Evolutionary conservation across 2,113 vertebrate genomes (phyloP).

Genomic region (Hippocampus mohnikei): DNA sequence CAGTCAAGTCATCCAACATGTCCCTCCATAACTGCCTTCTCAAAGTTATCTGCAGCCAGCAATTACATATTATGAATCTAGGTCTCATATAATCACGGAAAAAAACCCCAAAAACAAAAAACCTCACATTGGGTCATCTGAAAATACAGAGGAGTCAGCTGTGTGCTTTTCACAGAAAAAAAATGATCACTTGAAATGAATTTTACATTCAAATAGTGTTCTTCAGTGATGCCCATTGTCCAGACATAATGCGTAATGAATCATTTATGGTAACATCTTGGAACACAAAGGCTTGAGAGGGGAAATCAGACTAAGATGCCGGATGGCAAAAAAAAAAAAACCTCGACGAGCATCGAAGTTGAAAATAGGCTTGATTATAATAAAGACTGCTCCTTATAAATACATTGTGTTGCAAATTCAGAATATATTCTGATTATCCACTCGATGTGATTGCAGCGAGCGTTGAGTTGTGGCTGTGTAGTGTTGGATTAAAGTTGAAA

Average conservation of each 20-base stretch:
- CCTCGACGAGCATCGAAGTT: background rate
- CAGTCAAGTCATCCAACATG: conserved; percentile 46
- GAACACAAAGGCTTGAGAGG: conserved; percentile 37
- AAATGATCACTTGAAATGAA: background rate
- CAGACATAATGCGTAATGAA: conserved; percentile 22
- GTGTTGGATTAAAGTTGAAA: conserved; percentile 38
- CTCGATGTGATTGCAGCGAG: background rate
- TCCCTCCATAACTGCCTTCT: conserved; percentile 44
- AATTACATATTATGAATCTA: conserved; percentile 42
- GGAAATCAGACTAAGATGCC: conserved; percentile 15
- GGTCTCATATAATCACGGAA: conserved; percentile 22
- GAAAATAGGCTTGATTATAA: conserved; percentile 10
- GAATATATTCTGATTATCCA: conserved; percentile 20
- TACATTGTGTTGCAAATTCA: background rate
- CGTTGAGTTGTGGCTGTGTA: background rate
- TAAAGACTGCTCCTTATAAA: conserved; percentile 11
- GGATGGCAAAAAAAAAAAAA: background rate
- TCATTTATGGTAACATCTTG: conserved; percentile 50
- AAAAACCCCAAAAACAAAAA: conserved; percentile 31
- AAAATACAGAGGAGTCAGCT: conserved; percentile 3
- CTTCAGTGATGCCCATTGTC: conserved; percentile 12
- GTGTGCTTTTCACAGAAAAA: background rate
- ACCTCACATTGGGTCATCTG: conserved; percentile 17
- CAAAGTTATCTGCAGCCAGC: conserved; percentile 45
- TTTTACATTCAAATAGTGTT: conserved; percentile 25